phyloP scores from a whole-genome alignment of 2,888 invertebrate genomes.

The Siphonodentalium dalli region DNA sequence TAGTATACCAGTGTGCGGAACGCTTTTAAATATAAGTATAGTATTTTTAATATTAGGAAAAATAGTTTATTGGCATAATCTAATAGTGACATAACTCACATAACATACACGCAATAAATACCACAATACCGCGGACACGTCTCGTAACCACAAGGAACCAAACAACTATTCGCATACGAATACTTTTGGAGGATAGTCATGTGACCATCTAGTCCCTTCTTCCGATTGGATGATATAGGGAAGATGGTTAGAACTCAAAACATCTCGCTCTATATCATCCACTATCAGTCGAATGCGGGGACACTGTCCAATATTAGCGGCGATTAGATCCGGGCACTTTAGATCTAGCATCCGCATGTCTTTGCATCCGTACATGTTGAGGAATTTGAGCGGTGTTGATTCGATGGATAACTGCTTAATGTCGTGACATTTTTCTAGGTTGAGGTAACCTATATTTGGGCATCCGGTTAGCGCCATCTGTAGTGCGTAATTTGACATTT shows the following conservation, averaged over 20 bases:
- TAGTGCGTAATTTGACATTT: slow-evolving; percentile 47
- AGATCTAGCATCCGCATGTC: slow-evolving; percentile 39
- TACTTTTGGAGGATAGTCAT: slow-evolving; percentile 43
- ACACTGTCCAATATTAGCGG: slow-evolving; percentile 48
- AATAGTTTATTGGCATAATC: too few species aligned
- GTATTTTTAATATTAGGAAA: too few species aligned
- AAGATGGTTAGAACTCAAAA: slow-evolving; percentile 27
- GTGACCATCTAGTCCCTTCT: slow-evolving; percentile 43
- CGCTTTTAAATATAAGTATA: too few species aligned
- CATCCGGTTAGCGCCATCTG: slow-evolving; percentile 51
- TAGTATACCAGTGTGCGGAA: too few species aligned
- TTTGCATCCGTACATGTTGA: slow-evolving; percentile 47
- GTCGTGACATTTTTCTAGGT: slow-evolving; percentile 45
- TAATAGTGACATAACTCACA: too few species aligned
- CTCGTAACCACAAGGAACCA: too few species aligned
- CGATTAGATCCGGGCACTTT: slow-evolving; percentile 43
- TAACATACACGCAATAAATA: too few species aligned
- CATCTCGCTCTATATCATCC: slow-evolving; percentile 37
- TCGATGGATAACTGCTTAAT: slow-evolving; percentile 36
- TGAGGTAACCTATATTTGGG: slow-evolving; percentile 45
- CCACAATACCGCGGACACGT: too few species aligned
- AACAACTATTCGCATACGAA: slow-evolving; percentile 39
- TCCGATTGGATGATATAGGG: slow-evolving; percentile 34
- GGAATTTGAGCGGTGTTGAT: slow-evolving; percentile 39
- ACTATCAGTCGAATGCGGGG: slow-evolving; percentile 40